These are phyloP conservation scores for Caloenas nicobarica DNA, from an alignment of 2,113 vertebrate species.

Conservation along the genomic window DNA sequence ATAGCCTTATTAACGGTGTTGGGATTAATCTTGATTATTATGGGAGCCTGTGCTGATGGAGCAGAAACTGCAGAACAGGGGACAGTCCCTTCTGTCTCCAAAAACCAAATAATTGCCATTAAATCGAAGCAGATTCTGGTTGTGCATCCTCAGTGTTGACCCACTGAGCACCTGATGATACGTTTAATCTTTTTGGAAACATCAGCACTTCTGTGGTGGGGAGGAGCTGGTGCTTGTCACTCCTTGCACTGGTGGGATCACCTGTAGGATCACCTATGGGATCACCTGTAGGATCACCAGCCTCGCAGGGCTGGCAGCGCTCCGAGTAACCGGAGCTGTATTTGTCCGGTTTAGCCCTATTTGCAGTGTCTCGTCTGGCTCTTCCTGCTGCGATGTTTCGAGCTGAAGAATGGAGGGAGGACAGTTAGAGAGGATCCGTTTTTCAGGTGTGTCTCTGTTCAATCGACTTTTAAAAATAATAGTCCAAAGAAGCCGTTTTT, in stretches of 20 bases:
- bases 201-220: neutral
- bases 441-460: constrained; percentile 82
- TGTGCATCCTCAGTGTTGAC: neutral
- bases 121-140: neutral
- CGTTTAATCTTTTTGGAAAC: fast-evolving
- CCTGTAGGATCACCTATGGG: neutral
- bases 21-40: neutral
- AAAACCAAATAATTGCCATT: neutral
- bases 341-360: constrained; percentile 82
- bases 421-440: constrained; percentile 84
- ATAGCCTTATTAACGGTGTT: fast-evolving
- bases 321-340: neutral
- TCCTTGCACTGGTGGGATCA: fast-evolving
- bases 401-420: constrained; percentile 87
- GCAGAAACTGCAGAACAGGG: neutral
- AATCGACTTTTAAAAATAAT: neutral
- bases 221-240: neutral
- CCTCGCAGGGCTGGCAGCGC: neutral
- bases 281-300: neutral
- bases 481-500: neutral
- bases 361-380: constrained; percentile 89
- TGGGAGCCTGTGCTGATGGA: neutral
- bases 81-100: neutral
- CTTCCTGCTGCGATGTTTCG: constrained; percentile 85
- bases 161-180: fast-evolving